These are phyloP conservation scores for Chrysochloris asiatica DNA, from an alignment of 2,113 vertebrate genomes.

Conservation along the genomic window DNA sequence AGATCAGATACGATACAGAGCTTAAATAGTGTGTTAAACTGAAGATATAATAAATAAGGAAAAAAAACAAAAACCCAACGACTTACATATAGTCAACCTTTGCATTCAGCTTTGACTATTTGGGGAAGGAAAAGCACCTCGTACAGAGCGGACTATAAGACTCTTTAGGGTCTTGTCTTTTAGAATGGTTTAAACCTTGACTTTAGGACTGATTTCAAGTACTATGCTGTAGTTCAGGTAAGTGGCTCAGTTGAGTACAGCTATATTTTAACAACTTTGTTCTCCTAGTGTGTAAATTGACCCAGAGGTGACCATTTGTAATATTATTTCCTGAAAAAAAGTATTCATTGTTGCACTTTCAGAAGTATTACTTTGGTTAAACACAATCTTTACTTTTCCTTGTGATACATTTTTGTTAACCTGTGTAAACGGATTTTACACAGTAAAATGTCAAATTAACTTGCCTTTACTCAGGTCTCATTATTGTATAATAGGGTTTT, in stretches of 20 bases:
- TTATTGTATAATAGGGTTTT: slow-evolving; percentile 63
- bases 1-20: slow-evolving; percentile 96
- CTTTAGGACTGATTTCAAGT: slow-evolving; percentile 81
- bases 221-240: slow-evolving; percentile 81
- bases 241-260: slow-evolving; percentile 82
- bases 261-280: slow-evolving; percentile 84
- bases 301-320: slow-evolving; percentile 82
- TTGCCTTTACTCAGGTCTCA: slow-evolving; percentile 73
- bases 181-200: slow-evolving; percentile 83
- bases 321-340: slow-evolving; percentile 76
- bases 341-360: slow-evolving; percentile 82
- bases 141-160: slow-evolving; percentile 81
- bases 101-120: slow-evolving; percentile 79
- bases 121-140: slow-evolving; percentile 72
- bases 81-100: slow-evolving; percentile 80
- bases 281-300: slow-evolving; percentile 80
- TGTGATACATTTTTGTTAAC: slow-evolving; percentile 86
- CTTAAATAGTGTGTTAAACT: slow-evolving; percentile 86
- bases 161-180: slow-evolving; percentile 78
- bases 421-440: slow-evolving; percentile 87
- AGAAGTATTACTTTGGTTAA: slow-evolving; percentile 85
- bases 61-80: slow-evolving; percentile 56
- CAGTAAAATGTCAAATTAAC: too few species aligned
- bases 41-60: slow-evolving; percentile 75
- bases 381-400: slow-evolving; percentile 83